These are phyloP conservation scores for Mus spicilegus DNA, from an alignment of 2,113 vertebrate species.

Conservation along the genomic window DNA sequence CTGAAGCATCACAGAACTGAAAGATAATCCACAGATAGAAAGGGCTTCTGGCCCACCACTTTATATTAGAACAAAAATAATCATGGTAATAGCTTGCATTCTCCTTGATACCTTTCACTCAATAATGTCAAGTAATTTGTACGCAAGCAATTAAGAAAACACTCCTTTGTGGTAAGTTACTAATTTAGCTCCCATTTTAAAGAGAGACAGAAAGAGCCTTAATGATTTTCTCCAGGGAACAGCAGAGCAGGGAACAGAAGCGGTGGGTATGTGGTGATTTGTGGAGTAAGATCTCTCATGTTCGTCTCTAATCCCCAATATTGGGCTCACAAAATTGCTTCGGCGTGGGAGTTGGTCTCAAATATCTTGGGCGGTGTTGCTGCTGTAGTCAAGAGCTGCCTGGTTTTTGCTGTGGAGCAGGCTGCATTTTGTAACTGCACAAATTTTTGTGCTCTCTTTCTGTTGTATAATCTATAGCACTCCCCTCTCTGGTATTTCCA, in stretches of 20 bases:
- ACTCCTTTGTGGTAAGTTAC: conserved; percentile 74
- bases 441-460: conserved; percentile 60
- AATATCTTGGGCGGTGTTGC: conserved; percentile 71
- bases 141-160: conserved; percentile 78
- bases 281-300: conserved; percentile 66
- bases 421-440: conserved; percentile 63
- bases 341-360: conserved; percentile 36
- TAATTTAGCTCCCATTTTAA: conserved; percentile 82
- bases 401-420: conserved; percentile 32
- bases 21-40: conserved; percentile 70
- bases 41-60: conserved; percentile 58
- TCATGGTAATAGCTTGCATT: conserved; percentile 68
- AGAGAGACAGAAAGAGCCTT: conserved; percentile 78
- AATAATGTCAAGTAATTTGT: conserved; percentile 76
- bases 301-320: conserved; percentile 75
- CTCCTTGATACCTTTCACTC: conserved; percentile 75
- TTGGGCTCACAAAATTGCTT: conserved; percentile 79
- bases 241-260: conserved; percentile 60
- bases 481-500: conserved; percentile 68
- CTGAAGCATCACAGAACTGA: conserved; percentile 55
- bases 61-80: conserved; percentile 75
- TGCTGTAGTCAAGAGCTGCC: conserved; percentile 38
- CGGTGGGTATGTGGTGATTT: conserved; percentile 69
- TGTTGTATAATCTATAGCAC: conserved; percentile 67
- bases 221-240: conserved; percentile 74